These are phyloP conservation scores for Chelon labrosus DNA, from an alignment of 2,797 vertebrate species.

Conservation along the genomic window DNA sequence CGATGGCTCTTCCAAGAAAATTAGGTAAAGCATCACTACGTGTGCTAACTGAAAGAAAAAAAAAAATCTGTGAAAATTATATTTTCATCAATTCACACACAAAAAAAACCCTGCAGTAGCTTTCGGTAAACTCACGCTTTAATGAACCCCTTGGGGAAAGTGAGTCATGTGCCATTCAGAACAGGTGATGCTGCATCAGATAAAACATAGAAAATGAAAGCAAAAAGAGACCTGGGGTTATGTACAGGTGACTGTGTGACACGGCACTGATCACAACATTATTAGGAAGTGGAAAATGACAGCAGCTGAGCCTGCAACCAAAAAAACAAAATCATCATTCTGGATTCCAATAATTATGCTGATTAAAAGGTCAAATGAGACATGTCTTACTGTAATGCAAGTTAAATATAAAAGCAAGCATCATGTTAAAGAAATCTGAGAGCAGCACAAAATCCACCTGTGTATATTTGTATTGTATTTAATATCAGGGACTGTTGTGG, in stretches of 20 bases:
- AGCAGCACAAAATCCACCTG: background rate
- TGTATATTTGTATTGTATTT: background rate
- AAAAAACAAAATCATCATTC: slow-evolving; percentile 18
- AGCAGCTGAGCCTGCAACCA: slow-evolving; percentile 35
- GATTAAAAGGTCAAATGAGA: slow-evolving; percentile 10
- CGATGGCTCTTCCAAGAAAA: background rate
- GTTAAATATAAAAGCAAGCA: slow-evolving; percentile 9
- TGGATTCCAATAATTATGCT: slow-evolving; percentile 15
- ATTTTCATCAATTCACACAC: no score
- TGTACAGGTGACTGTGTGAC: slow-evolving; percentile 27
- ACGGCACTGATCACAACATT: slow-evolving; percentile 35
- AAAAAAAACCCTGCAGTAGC: no score
- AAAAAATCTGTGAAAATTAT: no score
- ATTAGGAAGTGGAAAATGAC: slow-evolving; percentile 29
- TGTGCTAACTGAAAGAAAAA: no score
- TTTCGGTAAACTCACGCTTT: slow-evolving; percentile 7
- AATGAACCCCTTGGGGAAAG: slow-evolving; percentile 15
- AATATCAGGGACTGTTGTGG: background rate
- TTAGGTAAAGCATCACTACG: no score
- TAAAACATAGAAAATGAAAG: slow-evolving; percentile 19
- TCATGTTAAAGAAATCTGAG: slow-evolving; percentile 20
- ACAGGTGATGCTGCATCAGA: background rate
- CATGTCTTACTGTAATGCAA: background rate
- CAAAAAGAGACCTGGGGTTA: slow-evolving; percentile 23
- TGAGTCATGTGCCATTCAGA: background rate